Conservation (phyloP, 2,888 invertebrate genomes). For the Lithophane ornitopus region DNA sequence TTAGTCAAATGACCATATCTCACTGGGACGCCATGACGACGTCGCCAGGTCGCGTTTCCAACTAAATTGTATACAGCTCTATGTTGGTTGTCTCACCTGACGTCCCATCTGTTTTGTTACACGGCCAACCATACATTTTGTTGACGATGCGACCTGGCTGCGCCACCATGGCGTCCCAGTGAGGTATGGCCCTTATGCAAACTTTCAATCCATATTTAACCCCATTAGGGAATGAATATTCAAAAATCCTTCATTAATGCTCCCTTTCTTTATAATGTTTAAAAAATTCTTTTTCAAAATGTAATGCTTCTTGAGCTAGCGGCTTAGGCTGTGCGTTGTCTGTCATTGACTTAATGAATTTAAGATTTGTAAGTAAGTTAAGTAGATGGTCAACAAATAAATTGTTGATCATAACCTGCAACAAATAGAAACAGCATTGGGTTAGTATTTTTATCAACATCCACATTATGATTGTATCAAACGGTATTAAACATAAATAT, state of each 20-base stretch:
- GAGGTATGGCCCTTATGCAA: too few species aligned
- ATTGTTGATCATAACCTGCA: neutral
- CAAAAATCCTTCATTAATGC: too few species aligned
- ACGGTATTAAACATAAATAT: neutral
- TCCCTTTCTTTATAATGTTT: neutral
- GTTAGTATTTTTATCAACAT: neutral
- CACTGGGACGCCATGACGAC: too few species aligned
- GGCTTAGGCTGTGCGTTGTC: too few species aligned
- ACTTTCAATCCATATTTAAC: neutral
- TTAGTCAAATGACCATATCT: neutral
- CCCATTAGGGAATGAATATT: neutral
- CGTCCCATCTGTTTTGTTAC: too few species aligned
- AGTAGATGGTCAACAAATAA: neutral
- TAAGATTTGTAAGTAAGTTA: too few species aligned
- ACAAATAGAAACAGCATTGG: neutral
- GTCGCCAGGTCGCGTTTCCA: too few species aligned
- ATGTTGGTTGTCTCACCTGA: too few species aligned
- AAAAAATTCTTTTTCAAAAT: neutral
- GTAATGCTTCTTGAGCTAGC: neutral
- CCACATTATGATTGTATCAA: constrained; percentile 5
- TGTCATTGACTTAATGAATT: neutral
- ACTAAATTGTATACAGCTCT: too few species aligned
- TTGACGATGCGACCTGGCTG: too few species aligned
- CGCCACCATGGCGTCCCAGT: too few species aligned
- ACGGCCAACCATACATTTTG: too few species aligned